Base-by-base conservation (phyloP, 2,888 invertebrate genomes). In the Arctia plantaginis region DNA sequence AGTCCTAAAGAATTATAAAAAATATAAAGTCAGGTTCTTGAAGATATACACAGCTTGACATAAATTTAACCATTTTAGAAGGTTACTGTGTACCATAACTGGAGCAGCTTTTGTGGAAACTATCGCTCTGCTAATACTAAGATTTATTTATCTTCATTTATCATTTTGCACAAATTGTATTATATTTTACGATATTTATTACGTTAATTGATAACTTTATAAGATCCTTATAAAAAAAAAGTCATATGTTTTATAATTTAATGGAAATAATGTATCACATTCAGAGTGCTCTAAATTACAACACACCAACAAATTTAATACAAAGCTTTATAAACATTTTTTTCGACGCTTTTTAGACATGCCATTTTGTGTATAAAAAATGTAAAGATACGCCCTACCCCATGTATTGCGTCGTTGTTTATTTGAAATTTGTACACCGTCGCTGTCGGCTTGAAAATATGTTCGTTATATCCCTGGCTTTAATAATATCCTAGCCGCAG, bases 401-500 rank as follows among this genome's bases (percentile, higher is more conserved):
- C 76, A 79, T 82, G 76, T 82, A 86, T 81, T 77, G 77, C 76
- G 72, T 44, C 71, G 77, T 84, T 85, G 79, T 87, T 87, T 86
- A 86, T 85, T 86, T 78, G 73, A 78, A 83, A 83, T 81, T 80
- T 83, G 71, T 77, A 72, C 75, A 77, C 77, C 77, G 72, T 72
- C 27, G 59, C 27, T n/a, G 62, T 30, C 66, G 72, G 77, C 77
- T 84, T 77, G 80, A 79, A 87, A 88, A 88, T 87, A 85, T 87
- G 84, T 84, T 82, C 79, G 78, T 82, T 85, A 82, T 83, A 82
- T 77, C 79, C 73, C 20, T 76, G 78, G 82, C 79, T 75, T 77
- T 80, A 73, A 86, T 84, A 89, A 88, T 89, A 86, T 83, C 78
- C 77, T 59, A 73, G 81, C 85, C 82, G 76, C 82, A 86, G 87